Base-by-base conservation (phyloP, 2,888 invertebrate species). In the Mythimna pallens region DNA sequence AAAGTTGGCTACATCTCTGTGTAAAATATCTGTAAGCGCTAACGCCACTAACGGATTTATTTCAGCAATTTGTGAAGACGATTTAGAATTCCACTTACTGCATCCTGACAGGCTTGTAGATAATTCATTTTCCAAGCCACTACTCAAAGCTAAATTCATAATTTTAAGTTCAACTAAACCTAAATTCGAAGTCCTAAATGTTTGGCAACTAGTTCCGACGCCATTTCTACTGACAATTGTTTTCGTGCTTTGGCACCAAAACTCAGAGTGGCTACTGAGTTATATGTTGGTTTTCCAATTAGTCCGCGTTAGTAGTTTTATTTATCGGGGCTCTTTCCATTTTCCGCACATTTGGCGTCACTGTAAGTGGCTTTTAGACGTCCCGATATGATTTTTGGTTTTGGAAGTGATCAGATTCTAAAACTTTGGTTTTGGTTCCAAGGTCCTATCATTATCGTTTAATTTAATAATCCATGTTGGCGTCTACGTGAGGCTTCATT, bases 251-350 rank as follows among this genome's bases (percentile, higher is more conserved):
- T 86, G 85, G 87, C 86, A 85, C 87, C 86, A 87, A 84, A 47
- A 67, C 65, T 73, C 59, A 66, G 92, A 94, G 93, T 93, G 92
- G 90, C 86, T 85, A 76, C 89, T 94, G 95, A 95, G 94, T 95
- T 95, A 95, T 95, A 91, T 89, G 92, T 91, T 91, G 92, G 93
- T 92, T 92, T 94, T 93, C 93, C 94, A 95, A 95, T 95, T 95
- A 95, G 95, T 93, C 88, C 91, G 69, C 88, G 89, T 90, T 91
- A 83, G 91, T 88, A 91, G 92, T 92, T 94, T 95, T 95, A 95
- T 95, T 95, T 95, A 94, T 94, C 54, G 90, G 90, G 83, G 89
- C 93, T 94, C 93, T 93, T 92, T 92, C 93, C 89, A 92, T 94
- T 94, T 93, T 91, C 93, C 92, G 87, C 92, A 93, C 92, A 93